Conservation (phyloP, 1,140 invertebrate species). For the Stegodyphus dumicola region DNA sequence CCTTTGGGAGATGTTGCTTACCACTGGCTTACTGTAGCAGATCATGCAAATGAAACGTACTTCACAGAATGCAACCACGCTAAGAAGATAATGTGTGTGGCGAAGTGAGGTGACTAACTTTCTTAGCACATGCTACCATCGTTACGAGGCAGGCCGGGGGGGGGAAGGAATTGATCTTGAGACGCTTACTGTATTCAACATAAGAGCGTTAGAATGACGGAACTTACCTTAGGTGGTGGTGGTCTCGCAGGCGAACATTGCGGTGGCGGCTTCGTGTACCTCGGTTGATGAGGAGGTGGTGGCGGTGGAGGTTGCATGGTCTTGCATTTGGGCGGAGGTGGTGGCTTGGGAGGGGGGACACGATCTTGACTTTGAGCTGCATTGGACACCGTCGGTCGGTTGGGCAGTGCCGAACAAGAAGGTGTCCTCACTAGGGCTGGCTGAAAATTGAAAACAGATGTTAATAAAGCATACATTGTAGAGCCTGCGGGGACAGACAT, state of each 20-base stretch:
- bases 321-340: slow-evolving; percentile 45
- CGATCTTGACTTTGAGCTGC: not conserved
- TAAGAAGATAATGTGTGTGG: no score
- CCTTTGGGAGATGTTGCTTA: no score
- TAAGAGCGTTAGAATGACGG: not conserved
- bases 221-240: slow-evolving; percentile 52
- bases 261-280: not conserved
- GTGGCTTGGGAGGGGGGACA: slow-evolving; percentile 44
- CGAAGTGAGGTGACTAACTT: no score
- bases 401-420: slow-evolving; percentile 38
- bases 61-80: no score
- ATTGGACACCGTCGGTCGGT: not conserved
- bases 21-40: no score
- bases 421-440: slow-evolving; percentile 36
- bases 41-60: no score
- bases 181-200: no score
- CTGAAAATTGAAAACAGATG: not conserved
- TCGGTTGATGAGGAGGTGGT: not conserved
- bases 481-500: no score
- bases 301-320: slow-evolving; percentile 42
- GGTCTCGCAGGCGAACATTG: slow-evolving; percentile 27
- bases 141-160: no score
- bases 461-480: no score
- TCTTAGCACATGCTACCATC: no score
- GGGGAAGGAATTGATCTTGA: no score